Percentiles rank a stretch among this genome's conserved stretches.
Evolutionary conservation across 2,888 invertebrate genomes (phyloP).

Genomic region (Agrochola circellaris): DNA sequence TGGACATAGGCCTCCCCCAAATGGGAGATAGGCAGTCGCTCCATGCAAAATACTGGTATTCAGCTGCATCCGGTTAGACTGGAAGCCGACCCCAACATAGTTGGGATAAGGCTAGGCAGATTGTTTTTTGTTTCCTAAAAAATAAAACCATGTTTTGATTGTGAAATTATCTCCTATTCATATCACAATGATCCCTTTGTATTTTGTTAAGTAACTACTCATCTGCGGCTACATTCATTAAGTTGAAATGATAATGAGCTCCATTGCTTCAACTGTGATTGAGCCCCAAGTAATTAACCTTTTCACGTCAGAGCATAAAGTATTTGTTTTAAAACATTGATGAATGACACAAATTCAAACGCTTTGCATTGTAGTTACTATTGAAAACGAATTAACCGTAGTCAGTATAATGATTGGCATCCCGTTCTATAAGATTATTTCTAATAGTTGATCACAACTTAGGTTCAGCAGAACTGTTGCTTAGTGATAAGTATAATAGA

Average conservation of each 20-base stretch:
- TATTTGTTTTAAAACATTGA: constrained; percentile 13
- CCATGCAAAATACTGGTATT: too few species aligned
- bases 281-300: constrained; percentile 24
- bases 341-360: constrained; percentile 6
- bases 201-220: constrained; percentile 6
- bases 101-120: too few species aligned
- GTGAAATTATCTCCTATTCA: background rate
- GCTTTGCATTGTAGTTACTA: constrained; percentile 1
- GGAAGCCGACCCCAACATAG: too few species aligned
- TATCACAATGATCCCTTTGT: background rate
- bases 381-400: constrained; percentile 1
- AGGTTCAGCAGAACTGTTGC: background rate
- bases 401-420: constrained; percentile 26
- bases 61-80: too few species aligned
- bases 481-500: background rate
- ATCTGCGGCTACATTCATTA: background rate
- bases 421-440: background rate
- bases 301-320: constrained; percentile 1
- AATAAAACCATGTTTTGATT: background rate
- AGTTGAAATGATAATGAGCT: constrained; percentile 28
- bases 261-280: constrained; percentile 27
- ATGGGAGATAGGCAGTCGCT: too few species aligned
- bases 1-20: too few species aligned
- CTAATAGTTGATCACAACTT: background rate
- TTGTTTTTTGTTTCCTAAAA: too few species aligned